These are phyloP conservation scores for Gymnothorax javanicus DNA, from an alignment of 2,797 vertebrate species.

Conservation along the genomic window DNA sequence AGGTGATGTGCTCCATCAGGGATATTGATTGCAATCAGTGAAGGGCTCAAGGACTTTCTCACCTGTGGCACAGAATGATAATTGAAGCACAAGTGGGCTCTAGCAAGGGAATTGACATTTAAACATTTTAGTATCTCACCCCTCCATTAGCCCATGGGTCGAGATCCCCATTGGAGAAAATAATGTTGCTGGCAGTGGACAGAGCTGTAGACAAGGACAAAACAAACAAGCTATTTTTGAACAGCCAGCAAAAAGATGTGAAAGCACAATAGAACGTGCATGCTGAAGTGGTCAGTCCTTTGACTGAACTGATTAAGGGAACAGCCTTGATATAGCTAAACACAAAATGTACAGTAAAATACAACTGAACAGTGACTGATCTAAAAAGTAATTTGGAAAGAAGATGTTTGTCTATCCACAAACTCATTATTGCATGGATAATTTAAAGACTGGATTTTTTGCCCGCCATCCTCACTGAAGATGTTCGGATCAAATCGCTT, in stretches of 20 bases:
- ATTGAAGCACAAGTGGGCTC: no score
- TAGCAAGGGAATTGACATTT: constrained; percentile 2
- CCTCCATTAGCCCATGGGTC: constrained; percentile 94
- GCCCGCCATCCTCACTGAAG: no score
- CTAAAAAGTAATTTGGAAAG: background rate
- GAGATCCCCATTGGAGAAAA: constrained; percentile 93
- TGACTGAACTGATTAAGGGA: background rate
- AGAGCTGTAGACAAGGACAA: constrained; percentile 70
- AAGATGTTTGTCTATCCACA: background rate
- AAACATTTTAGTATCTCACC: constrained; percentile 67
- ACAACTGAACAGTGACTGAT: background rate
- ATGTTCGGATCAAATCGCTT: no score
- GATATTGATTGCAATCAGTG: constrained; percentile 79
- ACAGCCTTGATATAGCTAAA: background rate
- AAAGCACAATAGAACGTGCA: background rate
- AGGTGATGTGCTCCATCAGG: constrained; percentile 89
- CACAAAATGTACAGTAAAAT: background rate
- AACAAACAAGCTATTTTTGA: background rate
- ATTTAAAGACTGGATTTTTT: no score
- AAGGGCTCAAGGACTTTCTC: constrained; percentile 74
- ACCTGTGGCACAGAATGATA: constrained; percentile 65
- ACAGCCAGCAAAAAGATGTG: background rate
- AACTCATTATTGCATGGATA: no score
- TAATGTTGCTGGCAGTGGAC: constrained; percentile 84
- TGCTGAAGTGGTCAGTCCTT: background rate